Percentiles rank a stretch among this genome's conserved stretches.
phyloP scores from a whole-genome alignment of 2,888 invertebrate species.

The Volucella zonaria region DNA sequence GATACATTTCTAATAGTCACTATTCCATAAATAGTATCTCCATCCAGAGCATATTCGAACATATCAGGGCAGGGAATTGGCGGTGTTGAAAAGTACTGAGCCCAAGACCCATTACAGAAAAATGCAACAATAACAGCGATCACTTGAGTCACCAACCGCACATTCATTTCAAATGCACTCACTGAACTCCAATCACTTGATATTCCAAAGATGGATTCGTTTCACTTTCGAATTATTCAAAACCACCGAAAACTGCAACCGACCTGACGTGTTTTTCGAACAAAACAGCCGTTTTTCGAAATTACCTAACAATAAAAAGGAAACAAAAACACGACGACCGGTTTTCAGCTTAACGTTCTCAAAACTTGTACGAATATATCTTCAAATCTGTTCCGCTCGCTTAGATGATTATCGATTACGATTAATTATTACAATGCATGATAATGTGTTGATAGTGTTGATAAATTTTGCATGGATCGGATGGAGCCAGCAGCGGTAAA shows the following conservation, averaged over 20 bases:
- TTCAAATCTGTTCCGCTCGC: constrained; percentile 13
- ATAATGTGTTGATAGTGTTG: neutral
- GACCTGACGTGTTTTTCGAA: no score
- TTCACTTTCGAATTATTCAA: no score
- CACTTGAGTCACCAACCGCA: neutral
- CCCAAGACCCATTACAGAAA: neutral
- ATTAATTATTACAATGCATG: constrained; percentile 6
- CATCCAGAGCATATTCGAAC: constrained; percentile 39
- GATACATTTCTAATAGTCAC: constrained; percentile 35
- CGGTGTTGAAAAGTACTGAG: constrained; percentile 34
- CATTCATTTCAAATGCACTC: constrained; percentile 12
- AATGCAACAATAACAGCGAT: constrained; percentile 17
- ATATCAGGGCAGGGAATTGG: constrained; percentile 44
- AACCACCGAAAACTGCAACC: no score
- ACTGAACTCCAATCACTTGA: no score
- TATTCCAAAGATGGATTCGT: no score
- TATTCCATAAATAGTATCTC: constrained; percentile 33
- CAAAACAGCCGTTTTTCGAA: no score
- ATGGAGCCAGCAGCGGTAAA: neutral
- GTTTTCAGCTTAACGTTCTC: no score
- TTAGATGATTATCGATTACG: constrained; percentile 11
- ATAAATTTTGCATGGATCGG: neutral
- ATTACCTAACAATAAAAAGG: no score
- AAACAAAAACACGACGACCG: no score
- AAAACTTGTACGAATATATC: neutral